Base-by-base conservation (phyloP, 2,888 invertebrate species). In the Anticlea derivata region DNA sequence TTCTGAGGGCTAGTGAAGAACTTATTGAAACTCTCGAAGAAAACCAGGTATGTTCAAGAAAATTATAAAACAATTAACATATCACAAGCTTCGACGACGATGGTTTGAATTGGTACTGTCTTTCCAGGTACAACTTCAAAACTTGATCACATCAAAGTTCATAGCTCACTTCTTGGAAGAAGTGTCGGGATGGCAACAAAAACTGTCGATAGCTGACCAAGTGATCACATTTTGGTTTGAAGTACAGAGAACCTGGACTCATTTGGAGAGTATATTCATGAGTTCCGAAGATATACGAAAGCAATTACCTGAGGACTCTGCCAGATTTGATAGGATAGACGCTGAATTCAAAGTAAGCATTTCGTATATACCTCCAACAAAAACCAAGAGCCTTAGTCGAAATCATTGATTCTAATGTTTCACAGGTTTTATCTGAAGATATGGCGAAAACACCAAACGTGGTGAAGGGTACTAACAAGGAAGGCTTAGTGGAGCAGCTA, bases 211-310 rank as follows among this genome's bases (percentile, higher is more conserved):
- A 60, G 98, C 98, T 24, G 99, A 99, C 88, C 97, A 98, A 91
- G 98, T 96, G 5, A 96, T 97, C 43, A 95, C 96, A 0, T 92
- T 96, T 4, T 97, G 97, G 97, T 97, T 98, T 88, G 98, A 98
- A 89, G 98, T 99, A 17, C 99, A 99, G 86, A 92, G 98, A 48
- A 98, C 98, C 13, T 99, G 99, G 99, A 96, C 96, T 69, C 98
- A 99, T 86, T 92, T 99, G 55, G 98, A 99, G 87, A 98, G 98
- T 68, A 99, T 99, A 77, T 99, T 99, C 80, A 98, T 98, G 94
- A 98, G 98, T 62, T 98, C 98, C 0, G 98, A 99, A 80, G 99
- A 99, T 82, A 99, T 99, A 65, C 93, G 98, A 51, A 96, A 95
- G 73, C 98, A 99, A 79, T 86, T 99, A 44, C 98, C 99, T 1